Base-by-base conservation (phyloP, 2,888 invertebrate genomes). In the Tridacna gigas region DNA sequence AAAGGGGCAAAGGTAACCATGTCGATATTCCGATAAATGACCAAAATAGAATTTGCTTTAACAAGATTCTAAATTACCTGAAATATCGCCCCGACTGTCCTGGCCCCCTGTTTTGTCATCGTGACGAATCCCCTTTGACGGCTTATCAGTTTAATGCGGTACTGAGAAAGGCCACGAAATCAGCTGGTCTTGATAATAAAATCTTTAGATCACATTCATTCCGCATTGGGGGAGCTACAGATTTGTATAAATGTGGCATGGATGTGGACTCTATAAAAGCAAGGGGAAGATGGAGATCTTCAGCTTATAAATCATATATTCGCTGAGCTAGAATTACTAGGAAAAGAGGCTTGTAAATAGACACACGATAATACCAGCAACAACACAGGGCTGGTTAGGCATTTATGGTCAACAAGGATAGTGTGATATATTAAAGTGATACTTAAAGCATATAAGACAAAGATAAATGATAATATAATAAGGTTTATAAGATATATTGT, bases 131-230 rank as follows among this genome's bases (percentile, higher is more conserved):
- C 22, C 22, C 63, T n/a, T 63, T 63, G 63, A 63, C 63, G 25
- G n/a, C 22, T 13, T 63, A 63, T 22, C 63, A 63, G 22, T 63
- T 63, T 25, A 63, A 63, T 63, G 63, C 63, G n/a, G 22, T 63
- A n/a, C 9, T 63, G 22, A 20, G 22, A n/a, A 63, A 63, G 63
- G 63, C 22, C 13, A 63, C 63, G 25, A 18, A 56, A 13, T 63
- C 63, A 22, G 63, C 63, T n/a, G 63, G 63, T n/a, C 22, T 63
- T n/a, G 22, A 63, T 18, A 9, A 56, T 20, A 56, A 56, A 56
- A n/a, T 56, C 20, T 56, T 56, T 56, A n/a, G 25, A 63, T 66
- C 37, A 28, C 66, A 66, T 66, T 66, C 66, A 66, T 66, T 66
- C 37, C 66, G 66, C 66, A 66, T 28, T 28, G 66, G 66, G 28